A percentile compares a stretch with the other conserved stretches of the same genome.
Conservation (phyloP, 2,113 vertebrate genomes). For the Plotosus lineatus region DNA sequence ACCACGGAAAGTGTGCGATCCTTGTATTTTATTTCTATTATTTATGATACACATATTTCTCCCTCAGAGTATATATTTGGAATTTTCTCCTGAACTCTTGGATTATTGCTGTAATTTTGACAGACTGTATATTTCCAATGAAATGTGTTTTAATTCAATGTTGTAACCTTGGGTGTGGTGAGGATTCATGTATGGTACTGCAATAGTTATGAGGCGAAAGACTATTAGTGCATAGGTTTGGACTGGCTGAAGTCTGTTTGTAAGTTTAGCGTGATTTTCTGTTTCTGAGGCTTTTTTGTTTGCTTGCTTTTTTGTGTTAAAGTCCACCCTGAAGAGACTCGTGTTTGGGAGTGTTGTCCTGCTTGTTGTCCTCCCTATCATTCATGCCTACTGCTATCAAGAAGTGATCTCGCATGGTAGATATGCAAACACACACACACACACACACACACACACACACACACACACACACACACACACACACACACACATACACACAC, state of each 20-base stretch:
- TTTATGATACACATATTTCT: too few relatives aligned
- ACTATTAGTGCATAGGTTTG: not conserved
- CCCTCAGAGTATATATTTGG: not conserved
- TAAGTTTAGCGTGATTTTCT: too few relatives aligned
- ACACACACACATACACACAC: too few relatives aligned
- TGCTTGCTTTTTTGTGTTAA: not conserved
- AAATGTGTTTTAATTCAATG: not conserved
- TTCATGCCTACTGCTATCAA: not conserved
- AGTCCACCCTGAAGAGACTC: not conserved
- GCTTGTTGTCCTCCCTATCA: not conserved
- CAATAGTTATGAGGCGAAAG: not conserved
- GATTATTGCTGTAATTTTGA: not conserved
- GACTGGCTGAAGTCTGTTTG: too few relatives aligned
- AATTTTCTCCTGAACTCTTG: not conserved
- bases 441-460: constrained; percentile 3
- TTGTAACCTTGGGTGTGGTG: not conserved
- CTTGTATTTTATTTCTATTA: too few relatives aligned
- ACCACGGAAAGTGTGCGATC: too few relatives aligned
- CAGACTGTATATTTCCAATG: not conserved
- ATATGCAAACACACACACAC: not conserved
- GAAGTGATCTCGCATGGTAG: not conserved
- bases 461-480: not conserved
- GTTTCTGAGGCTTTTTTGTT: too few relatives aligned
- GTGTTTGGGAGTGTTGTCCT: not conserved
- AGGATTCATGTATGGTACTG: not conserved